Base-by-base conservation (phyloP, 2,113 vertebrate species). In the Parotia lawesii region DNA sequence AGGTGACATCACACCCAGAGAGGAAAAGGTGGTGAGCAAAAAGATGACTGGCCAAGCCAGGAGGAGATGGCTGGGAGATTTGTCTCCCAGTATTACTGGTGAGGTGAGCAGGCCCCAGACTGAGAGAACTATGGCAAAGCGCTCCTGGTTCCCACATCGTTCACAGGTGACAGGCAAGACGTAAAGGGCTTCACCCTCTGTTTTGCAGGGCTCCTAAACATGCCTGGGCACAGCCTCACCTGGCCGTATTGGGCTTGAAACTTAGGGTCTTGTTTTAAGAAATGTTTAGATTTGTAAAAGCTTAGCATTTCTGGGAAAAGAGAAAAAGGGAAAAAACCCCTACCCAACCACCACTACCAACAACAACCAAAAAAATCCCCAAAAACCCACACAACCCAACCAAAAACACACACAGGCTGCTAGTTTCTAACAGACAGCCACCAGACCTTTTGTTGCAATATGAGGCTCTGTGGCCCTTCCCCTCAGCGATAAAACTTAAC, bases 71-170 rank as follows among this genome's bases (percentile, higher is more conserved):
- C 38, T 83, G 80, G 42, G 70, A 76, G 47, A 77, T 67, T 40
- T 80, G 18, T 40, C 61, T 81, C 58, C 0, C 0, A 45, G 14
- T 1, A 0, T 77, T 66, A 71, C 10, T 27, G 38, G 35, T 81
- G 79, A 88, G 18, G 19, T 86, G 64, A 89, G 74, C 22, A 71
- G 69, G 69, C 60, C 85, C 79, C 44, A 62, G 51, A 67, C 40
- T 31, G 72, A 90, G 38, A 81, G 42, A 92, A 51, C 48, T 67
- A 56, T 27, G 78, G 65, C 58, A 66, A 70, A 95, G 62, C 0
- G 0, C 0, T 0, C 28, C 10, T 0, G 1, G n/a, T 24, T 84
- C 20, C 67, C 4, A 5, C 0, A 0, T 74, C 3, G 2, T 50
- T 85, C 31, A 48, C 0, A 2, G 37, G 12, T 7, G n/a, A n/a